A percentile compares a stretch with the other conserved stretches of the same genome.
These are phyloP conservation scores for Phasia obesa DNA, from an alignment of 2,888 invertebrate genomes.

Conservation along the genomic window DNA sequence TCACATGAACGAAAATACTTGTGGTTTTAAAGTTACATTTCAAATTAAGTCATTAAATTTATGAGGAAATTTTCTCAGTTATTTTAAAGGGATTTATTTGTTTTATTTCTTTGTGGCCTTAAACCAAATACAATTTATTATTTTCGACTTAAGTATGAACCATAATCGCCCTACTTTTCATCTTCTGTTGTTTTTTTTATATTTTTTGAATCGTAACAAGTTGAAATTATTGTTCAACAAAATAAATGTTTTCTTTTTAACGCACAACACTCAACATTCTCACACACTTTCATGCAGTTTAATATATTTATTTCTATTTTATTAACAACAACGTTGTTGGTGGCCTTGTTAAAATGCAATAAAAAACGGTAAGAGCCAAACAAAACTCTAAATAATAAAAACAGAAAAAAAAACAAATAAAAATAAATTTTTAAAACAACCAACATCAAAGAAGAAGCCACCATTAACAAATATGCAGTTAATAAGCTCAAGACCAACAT, in stretches of 20 bases:
- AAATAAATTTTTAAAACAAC: conserved; percentile 13
- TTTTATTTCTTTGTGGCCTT: conserved; percentile 39
- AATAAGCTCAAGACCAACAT: conserved; percentile 74
- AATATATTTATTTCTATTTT: conserved; percentile 40
- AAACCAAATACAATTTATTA: conserved; percentile 30
- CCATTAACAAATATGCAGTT: conserved; percentile 53
- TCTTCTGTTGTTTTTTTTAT: neutral
- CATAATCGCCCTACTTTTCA: conserved; percentile 57
- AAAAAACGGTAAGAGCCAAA: conserved; percentile 60
- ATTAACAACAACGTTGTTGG: conserved; percentile 62
- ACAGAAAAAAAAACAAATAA: conserved; percentile 18
- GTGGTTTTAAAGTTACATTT: neutral
- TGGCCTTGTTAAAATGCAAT: conserved; percentile 70
- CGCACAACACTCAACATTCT: conserved; percentile 12
- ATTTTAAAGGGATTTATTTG: conserved; percentile 25
- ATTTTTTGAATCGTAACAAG: conserved; percentile 35
- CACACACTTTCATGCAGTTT: neutral
- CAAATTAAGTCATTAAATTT: conserved; percentile 51
- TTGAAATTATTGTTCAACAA: conserved; percentile 55
- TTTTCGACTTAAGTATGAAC: conserved; percentile 55
- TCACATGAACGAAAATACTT: neutral
- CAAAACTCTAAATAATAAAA: conserved; percentile 54
- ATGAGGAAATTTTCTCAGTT: conserved; percentile 19
- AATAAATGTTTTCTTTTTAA: conserved; percentile 44
- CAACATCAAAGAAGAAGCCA: conserved; percentile 63